phyloP scores from a whole-genome alignment of 2,888 invertebrate species.

The Phasia obesa region DNA sequence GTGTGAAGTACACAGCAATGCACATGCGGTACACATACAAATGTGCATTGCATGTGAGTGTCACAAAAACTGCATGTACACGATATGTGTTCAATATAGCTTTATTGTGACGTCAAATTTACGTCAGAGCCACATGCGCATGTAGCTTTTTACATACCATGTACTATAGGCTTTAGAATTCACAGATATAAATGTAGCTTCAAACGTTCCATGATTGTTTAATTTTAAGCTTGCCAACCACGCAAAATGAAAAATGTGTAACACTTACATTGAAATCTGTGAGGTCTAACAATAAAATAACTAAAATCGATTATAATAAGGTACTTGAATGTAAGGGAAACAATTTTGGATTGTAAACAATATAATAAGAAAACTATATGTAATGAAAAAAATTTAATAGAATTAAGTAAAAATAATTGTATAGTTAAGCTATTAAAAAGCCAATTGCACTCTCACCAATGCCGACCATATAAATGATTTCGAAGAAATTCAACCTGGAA shows the following conservation, averaged over 20 bases:
- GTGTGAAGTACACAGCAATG: conserved; percentile 15
- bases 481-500: not conserved
- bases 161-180: not conserved
- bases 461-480: not conserved
- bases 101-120: conserved; percentile 24
- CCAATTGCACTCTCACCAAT: not conserved
- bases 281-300: too few species aligned
- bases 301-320: too few species aligned
- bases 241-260: too few species aligned
- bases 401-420: not conserved
- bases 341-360: not conserved
- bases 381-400: not conserved
- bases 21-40: not conserved
- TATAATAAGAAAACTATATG: not conserved
- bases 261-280: too few species aligned
- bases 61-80: conserved; percentile 1
- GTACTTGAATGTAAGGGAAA: not conserved
- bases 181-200: too few species aligned
- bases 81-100: conserved; percentile 1
- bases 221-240: too few species aligned
- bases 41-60: conserved; percentile 1
- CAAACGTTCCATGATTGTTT: too few species aligned
- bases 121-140: conserved; percentile 16
- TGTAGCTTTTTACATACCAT: conserved; percentile 11
- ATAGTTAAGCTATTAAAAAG: not conserved